Percentiles rank a stretch among this genome's conserved stretches.
Conservation (phyloP, 1,140 invertebrate genomes). For the Oncopeltus fasciatus region DNA sequence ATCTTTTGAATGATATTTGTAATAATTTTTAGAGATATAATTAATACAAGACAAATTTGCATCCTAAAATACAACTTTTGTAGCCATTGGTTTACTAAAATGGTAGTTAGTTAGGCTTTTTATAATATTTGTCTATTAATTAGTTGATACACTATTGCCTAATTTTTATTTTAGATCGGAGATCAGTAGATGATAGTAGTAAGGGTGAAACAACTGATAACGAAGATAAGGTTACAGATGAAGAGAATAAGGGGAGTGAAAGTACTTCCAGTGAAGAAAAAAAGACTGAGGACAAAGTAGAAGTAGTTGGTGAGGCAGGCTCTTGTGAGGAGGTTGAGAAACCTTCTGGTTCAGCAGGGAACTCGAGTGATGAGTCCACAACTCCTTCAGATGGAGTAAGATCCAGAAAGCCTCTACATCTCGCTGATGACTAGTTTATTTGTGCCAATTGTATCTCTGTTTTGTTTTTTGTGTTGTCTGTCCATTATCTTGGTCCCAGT, state of each 20-base stretch:
- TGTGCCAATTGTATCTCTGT: too few relatives aligned
- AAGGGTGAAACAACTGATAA: background rate
- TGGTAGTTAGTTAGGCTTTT: too few relatives aligned
- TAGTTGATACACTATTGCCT: too few relatives aligned
- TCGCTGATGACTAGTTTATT: background rate
- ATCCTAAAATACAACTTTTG: too few relatives aligned
- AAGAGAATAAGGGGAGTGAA: background rate
- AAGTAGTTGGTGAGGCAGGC: background rate
- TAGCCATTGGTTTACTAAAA: too few relatives aligned
- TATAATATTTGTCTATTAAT: too few relatives aligned
- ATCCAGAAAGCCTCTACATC: background rate
- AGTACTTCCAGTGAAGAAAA: background rate
- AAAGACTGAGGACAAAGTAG: background rate
- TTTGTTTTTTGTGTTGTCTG: too few relatives aligned
- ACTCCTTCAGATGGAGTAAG: background rate
- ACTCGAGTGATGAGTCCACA: background rate
- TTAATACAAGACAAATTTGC: too few relatives aligned
- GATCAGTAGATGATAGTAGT: background rate
- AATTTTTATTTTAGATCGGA: background rate
- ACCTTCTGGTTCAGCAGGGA: background rate
- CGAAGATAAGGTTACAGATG: background rate
- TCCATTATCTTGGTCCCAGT: too few relatives aligned
- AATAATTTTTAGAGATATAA: too few relatives aligned
- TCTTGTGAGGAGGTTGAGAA: background rate
- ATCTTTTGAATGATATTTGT: too few relatives aligned